phyloP scores from a whole-genome alignment of 2,888 invertebrate genomes.

The Melanophora roralis region DNA sequence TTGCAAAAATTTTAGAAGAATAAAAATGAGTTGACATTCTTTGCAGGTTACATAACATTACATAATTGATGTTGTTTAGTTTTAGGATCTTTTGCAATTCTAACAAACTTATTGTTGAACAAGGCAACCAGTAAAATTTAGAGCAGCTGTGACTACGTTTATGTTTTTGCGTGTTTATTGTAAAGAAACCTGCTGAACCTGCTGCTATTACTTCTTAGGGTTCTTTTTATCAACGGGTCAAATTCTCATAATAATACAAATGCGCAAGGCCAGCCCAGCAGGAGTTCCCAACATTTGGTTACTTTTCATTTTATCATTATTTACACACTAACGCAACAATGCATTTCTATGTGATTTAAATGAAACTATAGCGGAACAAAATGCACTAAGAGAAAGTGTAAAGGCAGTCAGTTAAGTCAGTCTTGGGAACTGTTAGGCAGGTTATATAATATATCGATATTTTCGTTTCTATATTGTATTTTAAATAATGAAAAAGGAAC shows the following conservation, averaged over 20 bases:
- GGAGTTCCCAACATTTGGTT: constrained; percentile 28
- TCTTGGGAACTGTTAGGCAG: background rate
- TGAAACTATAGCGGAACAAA: background rate
- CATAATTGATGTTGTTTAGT: too few species aligned
- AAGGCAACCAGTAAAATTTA: constrained; percentile 22
- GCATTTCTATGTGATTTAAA: background rate
- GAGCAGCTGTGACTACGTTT: constrained; percentile 57
- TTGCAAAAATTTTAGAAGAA: background rate
- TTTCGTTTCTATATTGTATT: background rate
- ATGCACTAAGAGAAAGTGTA: constrained; percentile 35
- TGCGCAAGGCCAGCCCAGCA: constrained; percentile 57
- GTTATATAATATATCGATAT: constrained; percentile 30
- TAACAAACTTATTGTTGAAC: background rate
- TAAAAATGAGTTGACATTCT: background rate
- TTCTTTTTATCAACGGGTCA: constrained; percentile 12
- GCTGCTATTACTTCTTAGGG: constrained; percentile 41
- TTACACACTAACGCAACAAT: constrained; percentile 16
- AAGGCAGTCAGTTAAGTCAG: background rate
- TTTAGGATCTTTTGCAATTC: too few species aligned
- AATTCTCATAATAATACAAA: constrained; percentile 31
- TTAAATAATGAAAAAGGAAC: background rate
- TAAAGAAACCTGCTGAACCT: constrained; percentile 62
- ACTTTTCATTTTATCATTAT: constrained; percentile 11
- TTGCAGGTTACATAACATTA: constrained; percentile 27
- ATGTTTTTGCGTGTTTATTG: background rate